These are phyloP conservation scores for Sarotherodon lohbergeri DNA, from an alignment of 2,113 vertebrate genomes.

Conservation along the genomic window DNA sequence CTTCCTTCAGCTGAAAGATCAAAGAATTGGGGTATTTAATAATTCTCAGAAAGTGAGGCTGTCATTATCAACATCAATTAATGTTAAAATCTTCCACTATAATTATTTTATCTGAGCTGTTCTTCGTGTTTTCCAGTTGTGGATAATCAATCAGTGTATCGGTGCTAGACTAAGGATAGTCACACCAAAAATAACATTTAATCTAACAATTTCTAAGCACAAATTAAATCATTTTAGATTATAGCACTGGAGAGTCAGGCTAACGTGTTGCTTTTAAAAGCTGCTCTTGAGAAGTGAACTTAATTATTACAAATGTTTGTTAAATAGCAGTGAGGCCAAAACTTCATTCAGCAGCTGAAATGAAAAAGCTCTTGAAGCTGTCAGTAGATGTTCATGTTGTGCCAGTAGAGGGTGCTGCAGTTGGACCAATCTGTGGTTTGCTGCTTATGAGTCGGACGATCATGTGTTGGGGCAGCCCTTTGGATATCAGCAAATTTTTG, in stretches of 20 bases:
- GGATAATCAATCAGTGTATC: background rate
- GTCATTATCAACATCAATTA: background rate
- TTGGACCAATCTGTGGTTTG: background rate
- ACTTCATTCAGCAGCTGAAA: background rate
- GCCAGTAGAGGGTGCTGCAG: background rate
- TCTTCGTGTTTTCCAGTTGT: accelerated
- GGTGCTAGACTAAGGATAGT: background rate
- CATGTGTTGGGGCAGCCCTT: background rate
- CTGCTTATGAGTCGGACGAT: background rate
- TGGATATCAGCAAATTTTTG: background rate
- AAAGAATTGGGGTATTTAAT: background rate
- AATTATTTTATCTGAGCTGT: background rate
- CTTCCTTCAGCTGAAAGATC: background rate
- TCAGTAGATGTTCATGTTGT: background rate
- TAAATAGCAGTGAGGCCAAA: background rate
- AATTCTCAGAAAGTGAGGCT: background rate
- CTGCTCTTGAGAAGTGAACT: background rate
- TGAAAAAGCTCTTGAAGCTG: accelerated
- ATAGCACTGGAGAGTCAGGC: background rate
- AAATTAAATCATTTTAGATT: background rate
- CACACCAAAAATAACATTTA: background rate
- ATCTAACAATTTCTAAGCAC: background rate
- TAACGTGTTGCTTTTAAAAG: background rate
- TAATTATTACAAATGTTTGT: background rate
- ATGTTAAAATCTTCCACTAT: background rate